phyloP scores from a whole-genome alignment of 1,140 invertebrate species.

The Drosophila guanche region DNA sequence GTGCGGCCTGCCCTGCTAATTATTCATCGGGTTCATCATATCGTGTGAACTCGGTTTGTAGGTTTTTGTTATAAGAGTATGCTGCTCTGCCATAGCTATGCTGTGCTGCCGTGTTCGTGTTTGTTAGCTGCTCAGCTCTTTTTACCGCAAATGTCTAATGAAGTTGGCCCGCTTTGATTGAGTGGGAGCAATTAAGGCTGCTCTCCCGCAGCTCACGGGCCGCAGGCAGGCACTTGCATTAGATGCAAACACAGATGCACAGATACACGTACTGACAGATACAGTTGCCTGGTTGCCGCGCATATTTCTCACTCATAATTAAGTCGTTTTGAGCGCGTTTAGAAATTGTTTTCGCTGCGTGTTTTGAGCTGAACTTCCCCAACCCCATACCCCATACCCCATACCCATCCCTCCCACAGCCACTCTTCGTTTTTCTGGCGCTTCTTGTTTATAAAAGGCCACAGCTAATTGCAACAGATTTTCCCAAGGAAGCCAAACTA shows the following conservation, averaged over 20 bases:
- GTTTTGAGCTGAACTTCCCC: conserved; percentile 32
- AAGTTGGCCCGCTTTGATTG: conserved; percentile 81
- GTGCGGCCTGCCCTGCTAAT: conserved; percentile 45
- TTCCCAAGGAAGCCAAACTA: conserved; percentile 57
- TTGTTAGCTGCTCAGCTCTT: conserved; percentile 11
- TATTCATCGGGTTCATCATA: conserved; percentile 64
- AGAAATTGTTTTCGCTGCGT: conserved; percentile 82
- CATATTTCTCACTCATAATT: conserved; percentile 81
- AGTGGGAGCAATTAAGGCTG: conserved; percentile 74
- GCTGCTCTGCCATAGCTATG: no score
- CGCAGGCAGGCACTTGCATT: conserved; percentile 1
- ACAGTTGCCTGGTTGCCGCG: conserved; percentile 66
- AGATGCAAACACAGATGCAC: conserved; percentile 15
- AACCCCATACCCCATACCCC: background rate
- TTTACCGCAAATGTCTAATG: conserved; percentile 82
- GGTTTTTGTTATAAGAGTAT: conserved; percentile 64
- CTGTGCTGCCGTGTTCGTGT: conserved; percentile 38
- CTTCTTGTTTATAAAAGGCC: conserved; percentile 67
- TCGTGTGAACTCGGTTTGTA: conserved; percentile 81
- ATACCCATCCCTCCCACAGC: no score
- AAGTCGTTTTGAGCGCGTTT: conserved; percentile 81
- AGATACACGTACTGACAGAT: conserved; percentile 48
- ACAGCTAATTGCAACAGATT: conserved; percentile 80
- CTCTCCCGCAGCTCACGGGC: conserved; percentile 1
- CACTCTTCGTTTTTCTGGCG: conserved; percentile 12